A percentile compares a stretch with the other conserved stretches of the same genome.
These are phyloP conservation scores for Silurus meridionalis DNA, from an alignment of 2,113 vertebrate genomes.

Conservation along the genomic window DNA sequence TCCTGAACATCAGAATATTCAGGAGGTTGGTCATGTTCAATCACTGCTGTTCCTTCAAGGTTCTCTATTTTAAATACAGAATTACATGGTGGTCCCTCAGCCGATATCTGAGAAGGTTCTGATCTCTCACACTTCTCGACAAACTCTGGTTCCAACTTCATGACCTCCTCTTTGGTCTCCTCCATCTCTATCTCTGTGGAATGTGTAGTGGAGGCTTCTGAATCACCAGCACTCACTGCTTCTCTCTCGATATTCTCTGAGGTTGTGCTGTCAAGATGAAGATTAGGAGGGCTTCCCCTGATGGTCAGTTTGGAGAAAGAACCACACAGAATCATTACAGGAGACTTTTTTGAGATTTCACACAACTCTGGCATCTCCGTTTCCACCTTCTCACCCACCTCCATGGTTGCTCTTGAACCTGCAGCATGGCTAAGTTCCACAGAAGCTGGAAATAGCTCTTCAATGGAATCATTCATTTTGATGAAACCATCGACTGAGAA, in stretches of 20 bases:
- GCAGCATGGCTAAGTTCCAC: background rate
- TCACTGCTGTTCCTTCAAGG: no score
- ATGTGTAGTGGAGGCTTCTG: background rate
- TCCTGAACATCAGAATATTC: conserved; percentile 3
- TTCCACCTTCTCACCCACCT: background rate
- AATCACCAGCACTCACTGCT: no score
- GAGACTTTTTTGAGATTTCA: background rate
- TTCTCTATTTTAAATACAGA: background rate
- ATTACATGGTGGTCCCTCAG: background rate
- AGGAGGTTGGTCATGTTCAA: background rate
- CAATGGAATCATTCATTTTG: background rate
- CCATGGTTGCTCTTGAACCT: background rate
- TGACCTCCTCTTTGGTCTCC: background rate
- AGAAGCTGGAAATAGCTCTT: background rate
- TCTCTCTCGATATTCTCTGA: background rate
- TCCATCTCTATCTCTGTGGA: background rate
- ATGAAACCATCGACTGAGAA: conserved; percentile 6
- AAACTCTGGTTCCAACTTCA: background rate
- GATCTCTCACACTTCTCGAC: background rate
- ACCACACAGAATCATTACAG: background rate
- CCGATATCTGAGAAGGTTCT: background rate
- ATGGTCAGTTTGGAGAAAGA: conserved; percentile 21
- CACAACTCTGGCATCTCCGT: background rate
- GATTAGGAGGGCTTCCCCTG: background rate
- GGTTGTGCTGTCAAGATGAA: background rate